Percentiles rank a stretch among this genome's conserved stretches.
These are phyloP conservation scores for Mobula hypostoma DNA, from an alignment of 2,113 vertebrate species.

Conservation along the genomic window DNA sequence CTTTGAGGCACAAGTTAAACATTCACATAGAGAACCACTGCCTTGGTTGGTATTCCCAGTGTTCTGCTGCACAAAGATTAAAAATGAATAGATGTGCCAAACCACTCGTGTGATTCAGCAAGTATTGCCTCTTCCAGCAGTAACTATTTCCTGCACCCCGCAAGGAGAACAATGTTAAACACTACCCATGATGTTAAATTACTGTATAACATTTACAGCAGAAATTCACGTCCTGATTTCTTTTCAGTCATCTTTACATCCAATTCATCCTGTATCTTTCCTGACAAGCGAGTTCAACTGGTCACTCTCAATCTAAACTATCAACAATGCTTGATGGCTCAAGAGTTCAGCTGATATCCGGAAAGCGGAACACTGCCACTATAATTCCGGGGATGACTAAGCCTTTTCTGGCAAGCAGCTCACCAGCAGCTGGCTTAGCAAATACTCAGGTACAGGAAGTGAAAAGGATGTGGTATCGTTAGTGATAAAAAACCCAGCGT, in stretches of 20 bases:
- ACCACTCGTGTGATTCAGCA: neutral
- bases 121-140: neutral
- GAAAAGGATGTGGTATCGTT: constrained; percentile 56
- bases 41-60: neutral
- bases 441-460: constrained; percentile 39
- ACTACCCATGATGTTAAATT: neutral
- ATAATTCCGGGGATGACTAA: constrained; percentile 52
- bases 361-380: constrained; percentile 40
- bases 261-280: neutral
- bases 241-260: neutral
- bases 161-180: neutral
- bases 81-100: neutral
- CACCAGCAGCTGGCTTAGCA: constrained; percentile 53
- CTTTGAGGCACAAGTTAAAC: neutral
- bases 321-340: neutral
- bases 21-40: neutral
- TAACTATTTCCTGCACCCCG: neutral
- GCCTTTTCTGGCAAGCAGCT: constrained; percentile 50
- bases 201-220: neutral
- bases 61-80: neutral
- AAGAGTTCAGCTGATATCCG: constrained; percentile 44
- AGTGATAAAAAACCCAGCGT: neutral
- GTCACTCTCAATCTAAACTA: constrained; percentile 3
- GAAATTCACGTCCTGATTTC: neutral
- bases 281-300: neutral